Percentiles rank a stretch among this genome's conserved stretches.
These are phyloP conservation scores for silkworm (Bombyx mori) DNA, from an alignment of 1,140 invertebrate genomes.

Conservation along the genomic window ASM3026992v2 NC_085116.1:3204501-3205000, in stretches of 20 bases:
- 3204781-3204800: slow-evolving; percentile 43
- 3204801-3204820: slow-evolving; percentile 22
- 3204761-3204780: slow-evolving; percentile 65
- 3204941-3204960: too few relatives aligned
- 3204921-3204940: neutral
- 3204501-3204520: neutral
- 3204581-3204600: slow-evolving; percentile 26
- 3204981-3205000: too few relatives aligned
- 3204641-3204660: too few relatives aligned
- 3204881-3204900: slow-evolving; percentile 38
- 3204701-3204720: neutral
- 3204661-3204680: too few relatives aligned
- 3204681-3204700: too few relatives aligned
- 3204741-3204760: slow-evolving; percentile 54
- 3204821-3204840: slow-evolving; percentile 46
- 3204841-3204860: slow-evolving; percentile 71
- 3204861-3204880: slow-evolving; percentile 59
- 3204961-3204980: too few relatives aligned
- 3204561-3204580: too few relatives aligned
- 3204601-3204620: neutral
- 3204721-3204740: slow-evolving; percentile 2
- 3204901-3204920: neutral
- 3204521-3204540: too few relatives aligned
- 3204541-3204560: too few relatives aligned
- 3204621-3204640: too few relatives aligned